Percentiles rank a stretch among this genome's conserved stretches.
phyloP scores from a whole-genome alignment of 1,140 invertebrate species.

The Cotesia typhae region DNA sequence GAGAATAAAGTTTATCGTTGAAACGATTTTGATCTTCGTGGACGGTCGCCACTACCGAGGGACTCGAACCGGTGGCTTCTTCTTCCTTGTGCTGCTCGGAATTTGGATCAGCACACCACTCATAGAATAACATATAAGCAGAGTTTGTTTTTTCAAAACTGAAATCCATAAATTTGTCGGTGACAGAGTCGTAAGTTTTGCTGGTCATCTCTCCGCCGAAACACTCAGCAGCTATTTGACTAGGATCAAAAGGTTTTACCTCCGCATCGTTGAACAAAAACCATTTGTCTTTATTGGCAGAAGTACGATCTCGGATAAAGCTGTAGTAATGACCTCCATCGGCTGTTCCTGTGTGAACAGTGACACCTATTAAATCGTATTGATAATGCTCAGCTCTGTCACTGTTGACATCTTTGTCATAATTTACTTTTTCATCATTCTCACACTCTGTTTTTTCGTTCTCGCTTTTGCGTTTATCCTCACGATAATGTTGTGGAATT shows the following conservation, averaged over 20 bases:
- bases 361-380: constrained; percentile 94
- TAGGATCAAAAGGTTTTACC: constrained; percentile 94
- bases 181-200: constrained; percentile 95
- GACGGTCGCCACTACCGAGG: constrained; percentile 40
- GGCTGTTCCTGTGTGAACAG: constrained; percentile 95
- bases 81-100: constrained; percentile 52
- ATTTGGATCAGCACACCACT: constrained; percentile 70
- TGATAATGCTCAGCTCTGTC: constrained; percentile 70
- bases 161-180: constrained; percentile 96
- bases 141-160: constrained; percentile 97
- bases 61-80: constrained; percentile 62
- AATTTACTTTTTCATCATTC: constrained; percentile 55
- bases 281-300: constrained; percentile 84
- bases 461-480: constrained; percentile 53
- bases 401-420: constrained; percentile 50
- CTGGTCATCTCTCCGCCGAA: constrained; percentile 98
- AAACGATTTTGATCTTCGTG: constrained; percentile 59
- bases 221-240: constrained; percentile 92
- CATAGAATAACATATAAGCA: constrained; percentile 97
- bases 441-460: constrained; percentile 49
- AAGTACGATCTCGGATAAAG: constrained; percentile 88
- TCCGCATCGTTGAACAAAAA: constrained; percentile 96
- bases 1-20: constrained; percentile 54
- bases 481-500: constrained; percentile 87
- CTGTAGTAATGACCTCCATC: constrained; percentile 97